Conservation (phyloP, 2,888 invertebrate genomes). For the Plebejus argus region DNA sequence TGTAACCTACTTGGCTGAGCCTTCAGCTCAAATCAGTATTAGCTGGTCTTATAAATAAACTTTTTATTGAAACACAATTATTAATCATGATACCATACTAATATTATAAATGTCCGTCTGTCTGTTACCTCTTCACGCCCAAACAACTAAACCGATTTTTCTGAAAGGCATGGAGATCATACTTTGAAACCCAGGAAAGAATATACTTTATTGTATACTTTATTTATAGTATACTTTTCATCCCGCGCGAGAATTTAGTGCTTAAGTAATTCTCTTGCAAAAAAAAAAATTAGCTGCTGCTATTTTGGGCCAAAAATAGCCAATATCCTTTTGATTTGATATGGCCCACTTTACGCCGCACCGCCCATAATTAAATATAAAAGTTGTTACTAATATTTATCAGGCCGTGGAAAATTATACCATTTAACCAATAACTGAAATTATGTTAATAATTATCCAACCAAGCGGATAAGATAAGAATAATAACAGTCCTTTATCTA, state of each 20-base stretch:
- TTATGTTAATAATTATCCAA: not conserved
- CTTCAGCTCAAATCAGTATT: constrained; percentile 1
- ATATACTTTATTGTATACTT: no score
- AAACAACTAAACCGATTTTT: no score
- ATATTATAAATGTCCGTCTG: no score
- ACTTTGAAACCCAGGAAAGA: no score
- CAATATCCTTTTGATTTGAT: not conserved
- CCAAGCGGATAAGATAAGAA: not conserved
- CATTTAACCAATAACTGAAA: not conserved
- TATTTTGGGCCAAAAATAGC: not conserved
- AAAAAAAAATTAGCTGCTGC: no score
- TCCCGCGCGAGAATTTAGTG: no score
- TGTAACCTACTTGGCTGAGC: not conserved
- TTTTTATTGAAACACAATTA: not conserved
- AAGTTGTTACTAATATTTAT: not conserved
- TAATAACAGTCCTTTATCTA: not conserved
- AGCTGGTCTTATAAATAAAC: not conserved
- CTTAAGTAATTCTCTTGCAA: no score
- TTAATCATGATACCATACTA: not conserved
- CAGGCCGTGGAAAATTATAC: not conserved
- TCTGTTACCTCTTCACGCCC: no score
- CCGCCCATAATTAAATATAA: no score
- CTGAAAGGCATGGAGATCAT: no score
- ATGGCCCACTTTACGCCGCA: no score
- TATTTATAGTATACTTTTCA: no score